These are phyloP conservation scores for Sepioteuthis lessoniana DNA, from an alignment of 2,888 invertebrate species.

Conservation along the genomic window DNA sequence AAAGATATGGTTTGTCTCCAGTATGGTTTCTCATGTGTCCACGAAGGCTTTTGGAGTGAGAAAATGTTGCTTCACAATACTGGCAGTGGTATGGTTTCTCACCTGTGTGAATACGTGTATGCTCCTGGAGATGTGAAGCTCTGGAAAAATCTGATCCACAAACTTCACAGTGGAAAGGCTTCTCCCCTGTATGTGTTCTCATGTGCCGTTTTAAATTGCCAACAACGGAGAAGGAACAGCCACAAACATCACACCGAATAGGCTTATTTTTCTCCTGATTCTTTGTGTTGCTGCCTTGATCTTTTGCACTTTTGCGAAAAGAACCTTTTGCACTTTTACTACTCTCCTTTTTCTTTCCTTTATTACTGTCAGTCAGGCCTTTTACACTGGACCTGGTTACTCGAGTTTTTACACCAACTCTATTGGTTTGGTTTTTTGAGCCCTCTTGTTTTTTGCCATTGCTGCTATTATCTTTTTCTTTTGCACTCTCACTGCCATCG, in stretches of 20 bases:
- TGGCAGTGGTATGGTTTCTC: background rate
- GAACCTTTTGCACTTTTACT: background rate
- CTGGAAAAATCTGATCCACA: background rate
- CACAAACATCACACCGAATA: background rate
- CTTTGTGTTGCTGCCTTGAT: background rate
- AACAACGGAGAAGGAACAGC: background rate
- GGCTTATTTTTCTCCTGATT: background rate
- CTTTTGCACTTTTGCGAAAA: background rate
- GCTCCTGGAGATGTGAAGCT: background rate
- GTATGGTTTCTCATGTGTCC: background rate
- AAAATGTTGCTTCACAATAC: background rate
- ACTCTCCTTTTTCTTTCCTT: background rate
- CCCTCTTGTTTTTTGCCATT: background rate
- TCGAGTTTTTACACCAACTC: background rate
- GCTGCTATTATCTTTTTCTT: background rate
- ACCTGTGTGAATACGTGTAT: background rate
- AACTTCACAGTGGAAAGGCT: background rate
- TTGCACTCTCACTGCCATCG: background rate
- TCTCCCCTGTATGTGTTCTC: background rate
- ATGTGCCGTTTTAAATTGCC: background rate
- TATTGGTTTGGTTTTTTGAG: background rate
- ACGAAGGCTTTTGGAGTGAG: background rate
- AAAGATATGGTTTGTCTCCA: background rate
- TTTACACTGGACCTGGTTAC: background rate
- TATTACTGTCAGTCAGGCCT: background rate